Percentiles rank a stretch among this genome's conserved stretches.
phyloP scores from a whole-genome alignment of 2,113 vertebrate species.

The Alaudala cheleensis region DNA sequence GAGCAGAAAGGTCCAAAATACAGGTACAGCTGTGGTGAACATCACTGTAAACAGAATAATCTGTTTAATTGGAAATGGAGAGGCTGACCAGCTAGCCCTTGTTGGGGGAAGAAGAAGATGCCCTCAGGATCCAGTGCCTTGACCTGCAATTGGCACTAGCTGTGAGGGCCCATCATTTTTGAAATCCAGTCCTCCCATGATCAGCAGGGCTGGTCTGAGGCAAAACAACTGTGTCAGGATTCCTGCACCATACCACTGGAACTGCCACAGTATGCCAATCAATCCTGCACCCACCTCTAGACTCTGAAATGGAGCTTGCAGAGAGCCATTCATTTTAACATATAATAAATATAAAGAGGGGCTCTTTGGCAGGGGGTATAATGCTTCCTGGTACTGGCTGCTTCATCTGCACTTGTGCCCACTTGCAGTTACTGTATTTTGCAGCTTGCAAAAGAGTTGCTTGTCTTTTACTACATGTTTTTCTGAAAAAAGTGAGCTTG shows the following conservation, averaged over 20 bases:
- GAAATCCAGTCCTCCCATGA: fast-evolving
- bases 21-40: not conserved
- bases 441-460: not conserved
- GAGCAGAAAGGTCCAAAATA: not conserved
- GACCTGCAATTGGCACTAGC: not conserved
- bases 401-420: not conserved
- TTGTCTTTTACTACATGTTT: not conserved
- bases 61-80: not conserved
- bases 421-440: not conserved
- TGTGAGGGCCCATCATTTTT: not conserved
- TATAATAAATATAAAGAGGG: not conserved
- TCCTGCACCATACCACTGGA: not conserved
- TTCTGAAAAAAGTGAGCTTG: not conserved
- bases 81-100: not conserved
- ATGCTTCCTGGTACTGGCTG: not conserved
- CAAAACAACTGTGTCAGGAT: not conserved
- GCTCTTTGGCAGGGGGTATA: not conserved
- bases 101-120: not conserved
- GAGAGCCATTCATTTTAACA: not conserved
- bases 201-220: not conserved
- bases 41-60: not conserved
- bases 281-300: not conserved
- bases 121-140: not conserved
- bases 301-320: not conserved
- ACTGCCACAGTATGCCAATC: fast-evolving